Conservation (phyloP, 2,113 vertebrate genomes). For the Psettodes erumei region DNA sequence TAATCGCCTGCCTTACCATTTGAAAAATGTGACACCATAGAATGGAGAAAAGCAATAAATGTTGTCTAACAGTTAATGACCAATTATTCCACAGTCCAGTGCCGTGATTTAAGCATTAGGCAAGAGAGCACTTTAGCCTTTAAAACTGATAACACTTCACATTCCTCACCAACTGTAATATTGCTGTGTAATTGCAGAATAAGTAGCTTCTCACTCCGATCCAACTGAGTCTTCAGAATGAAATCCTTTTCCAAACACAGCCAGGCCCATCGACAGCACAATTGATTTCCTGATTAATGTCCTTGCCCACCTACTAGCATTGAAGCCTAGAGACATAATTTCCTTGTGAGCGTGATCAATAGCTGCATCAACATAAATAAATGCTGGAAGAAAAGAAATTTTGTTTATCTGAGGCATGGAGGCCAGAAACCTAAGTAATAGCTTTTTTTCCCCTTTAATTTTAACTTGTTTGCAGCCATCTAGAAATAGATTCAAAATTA, state of each 20-base stretch:
- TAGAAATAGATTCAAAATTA: conserved; percentile 6
- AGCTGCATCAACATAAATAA: conserved; percentile 85
- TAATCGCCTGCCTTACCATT: background rate
- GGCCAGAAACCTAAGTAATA: conserved; percentile 47
- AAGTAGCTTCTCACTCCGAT: conserved; percentile 68
- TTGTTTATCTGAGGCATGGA: conserved; percentile 34
- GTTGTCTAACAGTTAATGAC: background rate
- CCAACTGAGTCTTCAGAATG: conserved; percentile 70
- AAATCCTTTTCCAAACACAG: conserved; percentile 80
- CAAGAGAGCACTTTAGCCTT: conserved; percentile 6
- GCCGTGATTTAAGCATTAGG: conserved; percentile 10
- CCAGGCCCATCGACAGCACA: conserved; percentile 82
- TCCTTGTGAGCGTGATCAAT: conserved; percentile 89
- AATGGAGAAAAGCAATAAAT: conserved; percentile 21
- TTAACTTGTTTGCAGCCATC: conserved; percentile 16
- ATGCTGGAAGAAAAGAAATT: conserved; percentile 73
- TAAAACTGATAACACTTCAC: conserved; percentile 30
- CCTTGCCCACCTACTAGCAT: conserved; percentile 82
- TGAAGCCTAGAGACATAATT: conserved; percentile 87
- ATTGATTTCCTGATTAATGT: conserved; percentile 94
- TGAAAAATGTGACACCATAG: background rate
- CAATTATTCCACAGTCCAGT: background rate
- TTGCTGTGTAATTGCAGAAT: conserved; percentile 65
- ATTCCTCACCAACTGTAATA: conserved; percentile 49
- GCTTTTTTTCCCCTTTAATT: conserved; percentile 20